Evolutionary conservation across 2,797 vertebrate species (phyloP), one percentile per base, ranked within the genome.

Genomic region (Heterohyrax brucei): DNA sequence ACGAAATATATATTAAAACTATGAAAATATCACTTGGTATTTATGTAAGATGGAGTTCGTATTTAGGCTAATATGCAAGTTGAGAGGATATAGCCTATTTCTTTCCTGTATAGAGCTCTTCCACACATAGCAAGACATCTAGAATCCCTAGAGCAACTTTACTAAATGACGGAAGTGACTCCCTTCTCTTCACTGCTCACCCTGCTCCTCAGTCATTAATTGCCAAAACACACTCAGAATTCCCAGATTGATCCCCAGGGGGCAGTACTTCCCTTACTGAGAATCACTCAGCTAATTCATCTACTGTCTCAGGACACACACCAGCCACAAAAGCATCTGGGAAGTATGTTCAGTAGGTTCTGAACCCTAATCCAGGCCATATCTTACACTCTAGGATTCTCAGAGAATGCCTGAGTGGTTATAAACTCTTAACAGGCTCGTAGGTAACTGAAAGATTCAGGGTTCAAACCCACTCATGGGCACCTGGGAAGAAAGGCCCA

Each of bases 201-300:
- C 59, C 59, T 21, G 19, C 19, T 5, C 24, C 56, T 24, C 64
- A 30, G 56, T 78, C 64, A 48, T 62, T 78, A 91, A 66, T 50
- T 53, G 53, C 26, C 9, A n/a, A 73, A 73, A 46, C 10, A 73
- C 26, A 4, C 24, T 48, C 10, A n/a, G 7, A 50, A 33, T 95
- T 92, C 92, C 26, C 61, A 62, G 64, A 93, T 73, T 53, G 83
- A 19, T 39, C 68, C 66, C 50, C 76, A 81, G 64, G 50, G 82
- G 50, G 50, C 24, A 78, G 39, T 66, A 33, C 66, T 85, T 77
- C 33, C 46, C 79, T 92, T 72, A 33, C 12, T 73, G 73, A 86
- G 26, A 96, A 76, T 5, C 30, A 21, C 46, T 59, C 16, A 72
- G 9, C 16, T 73, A 50, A 91, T 88, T 77, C 30, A 61, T 48